Evolutionary conservation across 1,140 invertebrate species (phyloP), one percentile per base, ranked within the genome.

Genomic region (Gonatopus flavifemur): DNA sequence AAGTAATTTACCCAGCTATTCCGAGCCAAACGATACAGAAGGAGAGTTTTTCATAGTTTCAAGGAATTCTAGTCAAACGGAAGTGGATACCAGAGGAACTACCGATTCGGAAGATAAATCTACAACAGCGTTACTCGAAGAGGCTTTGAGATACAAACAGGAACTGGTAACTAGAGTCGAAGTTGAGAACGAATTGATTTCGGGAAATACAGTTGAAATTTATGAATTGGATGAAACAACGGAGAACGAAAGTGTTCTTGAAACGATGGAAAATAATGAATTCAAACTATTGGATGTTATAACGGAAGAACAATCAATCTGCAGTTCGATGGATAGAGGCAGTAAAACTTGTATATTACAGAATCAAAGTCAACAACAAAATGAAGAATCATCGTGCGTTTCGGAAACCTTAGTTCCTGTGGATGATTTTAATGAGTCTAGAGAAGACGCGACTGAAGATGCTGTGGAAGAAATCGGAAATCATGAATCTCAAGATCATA

Each of bases 211-310:
- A n/a, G n/a, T n/a, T n/a, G n/a, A n/a, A n/a, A n/a, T n/a, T n/a
- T n/a, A n/a, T n/a, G n/a, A n/a, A n/a, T n/a, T n/a, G n/a, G n/a
- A n/a, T n/a, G n/a, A n/a, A n/a, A n/a, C n/a, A n/a, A n/a, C n/a
- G 3, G 32, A 49, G 12, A 35, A 46, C 3, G 32, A 30, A n/a
- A 8, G 20, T 9, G 15, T 16, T 8, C 28, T 30, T 13, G 21
- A 30, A 7, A 46, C n/a, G n/a, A n/a, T n/a, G n/a, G 41, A 50
- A 2, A 53, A 53, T 31, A 43, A 49, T 44, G 45, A 57, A 33
- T 40, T 58, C 0, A 64, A 66, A 2, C 8, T 62, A 0, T 20
- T 70, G 18, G 66, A 71, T 10, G 62, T 66, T 18, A 67, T 70
- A 31, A 47, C 56, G 1, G 64, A 71, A 41, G 59, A 69, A 40